These are phyloP conservation scores for Phrynocephalus versicolor DNA, from an alignment of 2,113 vertebrate genomes.

Conservation along the genomic window DNA sequence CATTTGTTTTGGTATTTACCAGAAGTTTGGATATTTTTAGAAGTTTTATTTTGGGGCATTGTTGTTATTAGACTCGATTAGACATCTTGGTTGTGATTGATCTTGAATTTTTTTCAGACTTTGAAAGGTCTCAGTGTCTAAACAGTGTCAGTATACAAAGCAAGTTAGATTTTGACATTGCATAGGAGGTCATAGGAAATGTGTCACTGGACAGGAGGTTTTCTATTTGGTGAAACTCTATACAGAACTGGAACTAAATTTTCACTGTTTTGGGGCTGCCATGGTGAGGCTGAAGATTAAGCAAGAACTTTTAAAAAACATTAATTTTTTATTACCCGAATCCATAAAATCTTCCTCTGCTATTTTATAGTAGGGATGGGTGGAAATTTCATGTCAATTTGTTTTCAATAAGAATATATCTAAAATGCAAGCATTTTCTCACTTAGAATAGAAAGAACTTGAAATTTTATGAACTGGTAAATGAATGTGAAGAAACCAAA, in stretches of 20 bases:
- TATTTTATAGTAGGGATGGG: no score
- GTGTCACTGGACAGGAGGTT: neutral
- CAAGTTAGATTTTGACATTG: neutral
- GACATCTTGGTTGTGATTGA: neutral
- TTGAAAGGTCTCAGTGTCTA: conserved; percentile 1
- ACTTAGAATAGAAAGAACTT: neutral
- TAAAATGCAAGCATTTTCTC: no score
- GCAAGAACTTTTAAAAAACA: neutral
- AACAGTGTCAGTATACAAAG: neutral
- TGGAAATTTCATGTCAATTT: no score
- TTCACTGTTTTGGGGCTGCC: neutral
- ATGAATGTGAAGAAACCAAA: neutral
- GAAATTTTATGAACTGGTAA: neutral
- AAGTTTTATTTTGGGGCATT: neutral
- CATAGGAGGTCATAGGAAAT: neutral
- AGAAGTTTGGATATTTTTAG: neutral
- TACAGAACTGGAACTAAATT: neutral
- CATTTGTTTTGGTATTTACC: neutral
- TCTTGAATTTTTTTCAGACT: conserved; percentile 17
- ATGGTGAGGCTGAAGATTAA: neutral
- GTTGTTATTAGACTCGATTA: neutral
- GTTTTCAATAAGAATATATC: no score
- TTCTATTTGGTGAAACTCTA: neutral
- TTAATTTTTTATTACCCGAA: neutral
- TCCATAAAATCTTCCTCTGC: neutral